Base-by-base conservation (phyloP, 2,888 invertebrate genomes). In the Ectemnius lituratus region DNA sequence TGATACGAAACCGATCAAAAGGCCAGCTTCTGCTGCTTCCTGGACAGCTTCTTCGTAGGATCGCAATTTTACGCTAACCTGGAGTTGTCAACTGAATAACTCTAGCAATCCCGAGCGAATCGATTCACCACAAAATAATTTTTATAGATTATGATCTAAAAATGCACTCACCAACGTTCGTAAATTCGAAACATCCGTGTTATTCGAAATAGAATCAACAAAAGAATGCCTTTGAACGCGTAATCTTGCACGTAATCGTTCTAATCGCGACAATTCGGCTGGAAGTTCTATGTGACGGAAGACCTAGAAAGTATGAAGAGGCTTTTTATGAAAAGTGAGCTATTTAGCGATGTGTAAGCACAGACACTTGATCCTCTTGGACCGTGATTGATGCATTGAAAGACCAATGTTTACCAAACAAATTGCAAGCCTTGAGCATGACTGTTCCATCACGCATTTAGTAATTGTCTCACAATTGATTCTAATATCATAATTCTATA, bases 211-310 rank as follows among this genome's bases (percentile, higher is more conserved):
- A 68, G 92, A 91, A 62, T 91, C 91, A 76, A 95, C 92, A 61
- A 95, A 92, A 72, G 92, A 92, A 85, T 92, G 92, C 70, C 95
- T 91, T 81, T 94, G 93, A 4, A 91, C 91, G 66, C 93, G 91
- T 2, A 96, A 92, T 0, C 87, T 87, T 4, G 79, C 79, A 67
- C 92, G 91, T 63, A 93, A 90, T 45, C 87, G 81, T 23, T 88
- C 87, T 81, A 96, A 92, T 81, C 95, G 94, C 11, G 93, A 93
- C 84, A 95, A 90, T 91, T 96, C 96, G 0, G 95, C 95, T 2
- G 96, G 96, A 84, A 95, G 93, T 90, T 97, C 97, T 74, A 97
- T 92, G 62, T 94, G 94, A 58, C 95, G 94, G 87, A 97, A 97
- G 70, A 97, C 94, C 97, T 96, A 88, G 52, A 52, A 52, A 14